Evolutionary conservation across 2,797 vertebrate genomes (phyloP), one percentile per base, ranked within the genome.

Genomic region (Arctocebus calabarensis): DNA sequence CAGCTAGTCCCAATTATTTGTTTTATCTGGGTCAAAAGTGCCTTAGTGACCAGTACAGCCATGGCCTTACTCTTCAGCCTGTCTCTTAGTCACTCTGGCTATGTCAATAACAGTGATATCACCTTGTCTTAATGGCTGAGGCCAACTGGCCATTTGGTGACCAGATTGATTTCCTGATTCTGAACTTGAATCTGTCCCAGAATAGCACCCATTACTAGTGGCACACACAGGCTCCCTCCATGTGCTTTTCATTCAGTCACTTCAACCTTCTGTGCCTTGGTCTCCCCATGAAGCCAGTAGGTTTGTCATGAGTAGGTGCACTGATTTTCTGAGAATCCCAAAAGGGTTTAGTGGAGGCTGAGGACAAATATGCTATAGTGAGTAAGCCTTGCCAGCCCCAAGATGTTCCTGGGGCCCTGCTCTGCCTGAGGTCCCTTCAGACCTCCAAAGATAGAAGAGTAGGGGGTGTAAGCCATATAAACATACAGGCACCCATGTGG

Each of bases 81-180:
- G 78, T 90, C 86, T 94, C 81, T 90, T 62, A 94, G 71, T 95
- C 89, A 95, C 77, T 22, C 74, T 91, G 64, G 34, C 43, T 78
- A 17, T 78, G 90, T 96, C 95, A 86, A 90, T 93, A 96, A 91
- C 59, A 91, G n/a, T 43, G 90, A 48, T n/a, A 74, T 84, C 13
- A 1, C 94, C 4, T 59, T 90, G 91, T 95, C 89, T 96, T 96
- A 94, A 92, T 96, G 86, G 84, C 87, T 87, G 52, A 78, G 32
- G 68, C 71, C 0, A 0, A 95, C 61, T 91, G 83, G 94, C 84
- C 29, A 0, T 94, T 92, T 73, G 90, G 61, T 95, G 94, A 96
- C 89, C 91, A 84, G 78, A 97, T 83, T 86, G 95, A 96, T 97
- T 89, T 37, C 57, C 91, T 92, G 57, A 95, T 93, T 94, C 34